phyloP scores from a whole-genome alignment of 2,113 vertebrate genomes.

The Ptyas mucosa region DNA sequence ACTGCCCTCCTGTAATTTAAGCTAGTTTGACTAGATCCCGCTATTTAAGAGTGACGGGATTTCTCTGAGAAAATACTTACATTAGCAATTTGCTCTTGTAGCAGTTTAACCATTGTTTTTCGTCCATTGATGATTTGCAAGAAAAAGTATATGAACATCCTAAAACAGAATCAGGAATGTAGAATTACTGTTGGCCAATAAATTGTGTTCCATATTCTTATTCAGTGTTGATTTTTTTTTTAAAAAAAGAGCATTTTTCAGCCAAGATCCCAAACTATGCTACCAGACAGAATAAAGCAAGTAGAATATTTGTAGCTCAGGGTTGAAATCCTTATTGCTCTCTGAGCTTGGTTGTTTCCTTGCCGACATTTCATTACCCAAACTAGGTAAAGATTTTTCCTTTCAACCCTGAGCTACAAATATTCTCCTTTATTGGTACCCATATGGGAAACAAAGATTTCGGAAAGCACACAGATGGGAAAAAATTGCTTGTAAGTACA shows the following conservation, averaged over 20 bases:
- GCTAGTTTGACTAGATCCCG: background rate
- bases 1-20: background rate
- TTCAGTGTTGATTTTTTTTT: background rate
- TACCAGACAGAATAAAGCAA: background rate
- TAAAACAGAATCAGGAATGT: slow-evolving; percentile 54
- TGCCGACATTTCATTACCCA: background rate
- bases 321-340: background rate
- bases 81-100: slow-evolving; percentile 82
- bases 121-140: slow-evolving; percentile 85
- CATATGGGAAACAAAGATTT: background rate
- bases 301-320: background rate
- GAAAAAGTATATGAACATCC: slow-evolving; percentile 82
- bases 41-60: background rate
- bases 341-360: background rate
- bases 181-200: background rate
- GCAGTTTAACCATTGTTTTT: slow-evolving; percentile 70
- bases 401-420: no score
- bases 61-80: slow-evolving; percentile 69
- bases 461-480: background rate
- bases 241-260: background rate
- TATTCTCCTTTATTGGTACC: background rate
- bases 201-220: background rate
- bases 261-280: background rate
- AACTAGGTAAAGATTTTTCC: background rate
- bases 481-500: background rate